A percentile compares a stretch with the other conserved stretches of the same genome.
Conservation (phyloP, 92 coral and sea anemone species). For the Isaurus tuberculatus region DNA sequence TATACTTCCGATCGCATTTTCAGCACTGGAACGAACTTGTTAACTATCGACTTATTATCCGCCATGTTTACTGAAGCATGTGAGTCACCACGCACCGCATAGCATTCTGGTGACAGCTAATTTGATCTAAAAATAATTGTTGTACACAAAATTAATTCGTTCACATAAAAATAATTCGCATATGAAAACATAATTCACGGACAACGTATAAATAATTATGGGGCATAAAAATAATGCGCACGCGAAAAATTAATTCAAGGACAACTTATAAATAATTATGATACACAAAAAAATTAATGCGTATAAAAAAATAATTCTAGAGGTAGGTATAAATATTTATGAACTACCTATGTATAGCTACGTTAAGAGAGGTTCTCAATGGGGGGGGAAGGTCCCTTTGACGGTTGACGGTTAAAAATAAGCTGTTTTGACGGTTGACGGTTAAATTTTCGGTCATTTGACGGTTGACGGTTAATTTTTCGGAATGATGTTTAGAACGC, state of each 20-base stretch:
- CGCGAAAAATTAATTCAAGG: slow-evolving; percentile 29
- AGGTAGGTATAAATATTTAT: slow-evolving; percentile 33
- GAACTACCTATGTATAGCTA: too few relatives aligned
- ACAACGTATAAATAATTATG: slow-evolving; percentile 35
- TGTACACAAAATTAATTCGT: slow-evolving; percentile 32
- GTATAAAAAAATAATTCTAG: slow-evolving; percentile 18
- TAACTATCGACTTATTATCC: slow-evolving; percentile 13
- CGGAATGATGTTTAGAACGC: too few relatives aligned
- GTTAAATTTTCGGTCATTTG: too few relatives aligned
- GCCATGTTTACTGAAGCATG: slow-evolving; percentile 38
- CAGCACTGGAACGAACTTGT: slow-evolving; percentile 11
- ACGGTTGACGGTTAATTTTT: too few relatives aligned
- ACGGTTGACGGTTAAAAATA: too few relatives aligned
- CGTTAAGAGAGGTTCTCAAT: too few relatives aligned
- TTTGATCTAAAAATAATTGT: slow-evolving; percentile 23
- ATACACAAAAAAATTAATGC: slow-evolving; percentile 33
- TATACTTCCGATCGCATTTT: slow-evolving; percentile 23
- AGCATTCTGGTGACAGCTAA: slow-evolving; percentile 18
- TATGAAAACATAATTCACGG: slow-evolving; percentile 29
- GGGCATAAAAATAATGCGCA: slow-evolving; percentile 17
- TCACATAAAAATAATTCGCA: slow-evolving; percentile 28
- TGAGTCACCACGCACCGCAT: slow-evolving; percentile 37
- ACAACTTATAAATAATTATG: slow-evolving; percentile 33
- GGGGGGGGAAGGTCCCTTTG: too few relatives aligned
- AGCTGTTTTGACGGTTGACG: too few relatives aligned